Evolutionary conservation across 1,140 invertebrate species (phyloP).

Genomic region (Harlomillsia oculata): DNA sequence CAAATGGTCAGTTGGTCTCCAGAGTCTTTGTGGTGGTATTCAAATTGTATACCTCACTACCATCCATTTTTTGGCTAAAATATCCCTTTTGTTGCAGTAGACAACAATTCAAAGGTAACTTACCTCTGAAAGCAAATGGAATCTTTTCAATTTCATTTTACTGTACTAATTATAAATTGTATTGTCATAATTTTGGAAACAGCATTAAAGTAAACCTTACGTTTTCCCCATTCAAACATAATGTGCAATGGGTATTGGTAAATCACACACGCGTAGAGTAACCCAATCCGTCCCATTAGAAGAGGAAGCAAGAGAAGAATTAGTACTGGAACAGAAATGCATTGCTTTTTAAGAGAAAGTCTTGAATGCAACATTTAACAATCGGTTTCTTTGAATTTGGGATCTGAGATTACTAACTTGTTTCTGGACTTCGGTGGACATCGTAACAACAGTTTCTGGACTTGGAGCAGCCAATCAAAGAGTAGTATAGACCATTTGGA

Average conservation of each 20-base stretch:
- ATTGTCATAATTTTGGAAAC: background rate
- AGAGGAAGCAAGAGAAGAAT: constrained; percentile 23
- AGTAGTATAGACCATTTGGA: constrained; percentile 2
- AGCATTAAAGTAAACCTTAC: constrained; percentile 7
- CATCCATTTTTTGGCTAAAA: too few relatives aligned
- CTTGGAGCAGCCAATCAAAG: constrained; percentile 10
- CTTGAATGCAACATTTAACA: background rate
- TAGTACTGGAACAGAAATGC: constrained; percentile 17
- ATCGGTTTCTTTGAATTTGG: background rate
- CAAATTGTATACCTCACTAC: too few relatives aligned
- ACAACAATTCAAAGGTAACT: too few relatives aligned
- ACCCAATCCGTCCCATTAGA: constrained; percentile 25
- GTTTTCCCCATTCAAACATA: constrained; percentile 14
- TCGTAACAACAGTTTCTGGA: constrained; percentile 7
- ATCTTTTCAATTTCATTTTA: background rate
- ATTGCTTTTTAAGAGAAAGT: background rate
- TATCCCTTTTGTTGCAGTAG: too few relatives aligned
- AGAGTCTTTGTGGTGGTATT: too few relatives aligned
- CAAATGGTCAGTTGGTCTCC: too few relatives aligned
- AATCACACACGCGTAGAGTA: constrained; percentile 23
- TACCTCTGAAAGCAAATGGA: background rate
- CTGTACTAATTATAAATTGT: background rate
- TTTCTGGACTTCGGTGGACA: constrained; percentile 25
- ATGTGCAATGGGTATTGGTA: constrained; percentile 26
- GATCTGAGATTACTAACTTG: constrained; percentile 6